Conservation (phyloP, 1,140 invertebrate genomes). For the Cephus cinctus region DNA sequence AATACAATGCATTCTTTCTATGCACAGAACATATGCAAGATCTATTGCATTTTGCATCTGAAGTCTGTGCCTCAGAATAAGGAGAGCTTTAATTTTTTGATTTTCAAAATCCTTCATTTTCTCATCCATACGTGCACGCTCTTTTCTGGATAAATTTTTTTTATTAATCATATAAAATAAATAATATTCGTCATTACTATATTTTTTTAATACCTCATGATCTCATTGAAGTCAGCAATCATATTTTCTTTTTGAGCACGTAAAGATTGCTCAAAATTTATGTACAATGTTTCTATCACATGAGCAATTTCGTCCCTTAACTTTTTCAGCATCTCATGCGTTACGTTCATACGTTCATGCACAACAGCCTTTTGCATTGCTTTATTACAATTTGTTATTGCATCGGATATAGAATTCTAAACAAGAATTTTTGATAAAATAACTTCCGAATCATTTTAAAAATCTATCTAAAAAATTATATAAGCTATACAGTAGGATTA, state of each 20-base stretch:
- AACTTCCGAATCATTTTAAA: not conserved
- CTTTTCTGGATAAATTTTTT: conserved; percentile 22
- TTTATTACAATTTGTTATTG: conserved; percentile 19
- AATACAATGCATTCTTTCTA: conserved; percentile 44
- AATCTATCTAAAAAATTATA: conserved; percentile 2
- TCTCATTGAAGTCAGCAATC: conserved; percentile 44
- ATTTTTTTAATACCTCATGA: conserved; percentile 29
- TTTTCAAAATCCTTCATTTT: conserved; percentile 19
- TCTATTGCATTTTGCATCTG: conserved; percentile 47
- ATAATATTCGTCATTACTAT: not conserved
- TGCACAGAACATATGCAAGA: conserved; percentile 45
- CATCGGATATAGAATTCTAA: conserved; percentile 20
- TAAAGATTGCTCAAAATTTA: conserved; percentile 33
- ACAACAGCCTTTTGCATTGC: conserved; percentile 32
- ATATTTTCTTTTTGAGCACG: conserved; percentile 32
- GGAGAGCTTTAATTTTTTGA: conserved; percentile 30
- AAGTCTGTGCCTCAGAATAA: conserved; percentile 36
- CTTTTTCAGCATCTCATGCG: conserved; percentile 34
- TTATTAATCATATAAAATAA: conserved; percentile 7
- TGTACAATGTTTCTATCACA: conserved; percentile 28
- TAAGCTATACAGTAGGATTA: too few relatives aligned
- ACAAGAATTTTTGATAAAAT: not conserved
- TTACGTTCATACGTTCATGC: conserved; percentile 32
- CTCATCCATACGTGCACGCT: conserved; percentile 15
- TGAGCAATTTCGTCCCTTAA: conserved; percentile 36